Conservation (phyloP, 2,888 invertebrate genomes). For the Tricholauxania praeusta region DNA sequence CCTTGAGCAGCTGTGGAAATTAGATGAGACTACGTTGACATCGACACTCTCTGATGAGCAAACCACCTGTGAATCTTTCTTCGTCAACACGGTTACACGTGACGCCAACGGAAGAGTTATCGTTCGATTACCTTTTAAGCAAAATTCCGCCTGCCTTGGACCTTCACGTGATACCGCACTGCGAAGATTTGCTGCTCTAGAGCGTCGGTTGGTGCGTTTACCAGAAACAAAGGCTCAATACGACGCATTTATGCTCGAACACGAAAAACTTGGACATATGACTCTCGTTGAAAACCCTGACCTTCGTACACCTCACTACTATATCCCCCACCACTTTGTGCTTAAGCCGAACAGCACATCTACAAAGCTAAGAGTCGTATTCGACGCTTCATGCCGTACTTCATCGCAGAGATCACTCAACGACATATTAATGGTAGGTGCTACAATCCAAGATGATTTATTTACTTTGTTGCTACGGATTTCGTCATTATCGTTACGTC, state of each 20-base stretch:
- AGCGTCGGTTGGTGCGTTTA: conserved; percentile 35
- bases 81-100: background rate
- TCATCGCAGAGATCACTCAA: conserved; percentile 38
- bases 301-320: conserved; percentile 19
- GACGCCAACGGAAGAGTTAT: conserved; percentile 1
- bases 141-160: conserved; percentile 37
- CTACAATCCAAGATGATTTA: conserved; percentile 42
- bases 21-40: background rate
- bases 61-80: conserved; percentile 5
- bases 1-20: conserved; percentile 14
- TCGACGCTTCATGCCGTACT: conserved; percentile 39
- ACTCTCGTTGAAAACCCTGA: conserved; percentile 18
- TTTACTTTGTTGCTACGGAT: conserved; percentile 36
- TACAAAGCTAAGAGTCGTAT: conserved; percentile 42
- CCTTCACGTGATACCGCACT: conserved; percentile 40
- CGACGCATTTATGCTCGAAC: conserved; percentile 42
- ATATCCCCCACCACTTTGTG: conserved; percentile 44
- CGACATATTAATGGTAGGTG: conserved; percentile 42
- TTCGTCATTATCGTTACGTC: conserved; percentile 40
- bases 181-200: conserved; percentile 37
- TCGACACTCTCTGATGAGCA: conserved; percentile 15
- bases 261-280: conserved; percentile 66
- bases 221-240: conserved; percentile 39
- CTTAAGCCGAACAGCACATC: conserved; percentile 35
- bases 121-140: conserved; percentile 14